These are phyloP conservation scores for Proales similis DNA, from an alignment of 1,140 invertebrate species.

Conservation along the genomic window DNA sequence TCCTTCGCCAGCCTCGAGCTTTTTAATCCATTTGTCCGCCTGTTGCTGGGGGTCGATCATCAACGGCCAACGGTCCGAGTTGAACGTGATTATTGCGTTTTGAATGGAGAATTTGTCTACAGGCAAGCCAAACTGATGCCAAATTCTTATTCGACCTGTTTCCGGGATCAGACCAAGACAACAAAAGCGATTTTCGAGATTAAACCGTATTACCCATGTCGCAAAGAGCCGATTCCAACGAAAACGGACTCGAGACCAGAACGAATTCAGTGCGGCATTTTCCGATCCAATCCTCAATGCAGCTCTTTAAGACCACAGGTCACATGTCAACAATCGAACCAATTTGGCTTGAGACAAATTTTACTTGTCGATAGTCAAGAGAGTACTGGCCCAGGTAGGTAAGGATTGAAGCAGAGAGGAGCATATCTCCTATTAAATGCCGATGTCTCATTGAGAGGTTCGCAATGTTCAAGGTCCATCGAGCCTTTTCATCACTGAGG, in stretches of 20 bases:
- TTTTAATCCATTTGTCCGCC: conserved; percentile 55
- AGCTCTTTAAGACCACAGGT: conserved; percentile 42
- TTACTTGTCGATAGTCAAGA: conserved; percentile 48
- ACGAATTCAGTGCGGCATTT: conserved; percentile 48
- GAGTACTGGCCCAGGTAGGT: conserved; percentile 53
- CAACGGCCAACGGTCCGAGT: conserved; percentile 51
- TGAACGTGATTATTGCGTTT: conserved; percentile 51
- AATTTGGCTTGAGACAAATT: conserved; percentile 7
- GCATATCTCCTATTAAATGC: conserved; percentile 53
- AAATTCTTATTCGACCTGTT: conserved; percentile 51
- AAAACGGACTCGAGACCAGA: conserved; percentile 49
- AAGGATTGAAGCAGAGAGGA: conserved; percentile 50
- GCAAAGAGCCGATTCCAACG: conserved; percentile 47
- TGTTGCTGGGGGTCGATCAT: conserved; percentile 55
- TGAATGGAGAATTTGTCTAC: conserved; percentile 54
- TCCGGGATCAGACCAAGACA: conserved; percentile 53
- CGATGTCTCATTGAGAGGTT: conserved; percentile 47
- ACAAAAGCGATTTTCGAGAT: too few species aligned
- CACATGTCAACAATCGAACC: neutral
- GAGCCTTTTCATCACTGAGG: conserved; percentile 51
- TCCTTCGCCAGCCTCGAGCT: conserved; percentile 52
- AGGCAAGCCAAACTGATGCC: conserved; percentile 52
- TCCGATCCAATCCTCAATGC: conserved; percentile 48
- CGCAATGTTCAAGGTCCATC: conserved; percentile 52
- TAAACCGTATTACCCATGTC: conserved; percentile 52